These are phyloP conservation scores for Dascyllus trimaculatus DNA, from an alignment of 2,113 vertebrate genomes.

Conservation along the genomic window DNA sequence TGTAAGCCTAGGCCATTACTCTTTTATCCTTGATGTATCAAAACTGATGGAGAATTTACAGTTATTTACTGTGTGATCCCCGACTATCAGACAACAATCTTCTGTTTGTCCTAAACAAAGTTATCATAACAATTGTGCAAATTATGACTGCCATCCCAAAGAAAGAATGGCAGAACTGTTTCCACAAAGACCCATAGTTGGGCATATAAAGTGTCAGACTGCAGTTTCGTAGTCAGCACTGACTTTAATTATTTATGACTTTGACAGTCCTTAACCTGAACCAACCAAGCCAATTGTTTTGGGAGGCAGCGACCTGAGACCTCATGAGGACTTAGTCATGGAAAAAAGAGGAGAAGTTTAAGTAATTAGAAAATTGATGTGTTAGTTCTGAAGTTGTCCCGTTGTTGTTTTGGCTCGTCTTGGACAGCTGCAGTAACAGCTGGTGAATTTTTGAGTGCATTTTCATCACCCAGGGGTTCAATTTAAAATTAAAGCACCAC, in stretches of 20 bases:
- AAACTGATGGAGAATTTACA: too few species aligned
- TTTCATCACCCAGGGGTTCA: constrained; percentile 2
- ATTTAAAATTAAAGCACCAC: constrained; percentile 14
- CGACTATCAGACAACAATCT: neutral
- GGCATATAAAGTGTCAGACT: neutral
- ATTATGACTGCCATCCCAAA: too few species aligned
- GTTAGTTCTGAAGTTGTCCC: neutral
- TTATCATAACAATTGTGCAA: neutral
- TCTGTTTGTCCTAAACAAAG: neutral
- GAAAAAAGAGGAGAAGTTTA: neutral
- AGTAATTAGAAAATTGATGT: neutral
- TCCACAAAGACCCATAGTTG: too few species aligned
- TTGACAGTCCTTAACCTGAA: neutral
- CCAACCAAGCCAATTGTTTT: neutral
- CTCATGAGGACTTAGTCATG: neutral
- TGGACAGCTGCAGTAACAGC: neutral
- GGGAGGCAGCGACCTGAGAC: neutral
- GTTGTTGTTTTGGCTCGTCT: neutral
- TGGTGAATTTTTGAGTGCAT: neutral
- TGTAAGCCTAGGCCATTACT: neutral
- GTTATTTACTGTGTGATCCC: neutral
- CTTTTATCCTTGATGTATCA: neutral
- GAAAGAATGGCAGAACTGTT: too few species aligned
- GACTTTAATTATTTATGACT: too few species aligned
- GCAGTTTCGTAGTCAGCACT: too few species aligned